phyloP scores from a whole-genome alignment of 23 tunicate species.

The Phallusia fumigata region DNA sequence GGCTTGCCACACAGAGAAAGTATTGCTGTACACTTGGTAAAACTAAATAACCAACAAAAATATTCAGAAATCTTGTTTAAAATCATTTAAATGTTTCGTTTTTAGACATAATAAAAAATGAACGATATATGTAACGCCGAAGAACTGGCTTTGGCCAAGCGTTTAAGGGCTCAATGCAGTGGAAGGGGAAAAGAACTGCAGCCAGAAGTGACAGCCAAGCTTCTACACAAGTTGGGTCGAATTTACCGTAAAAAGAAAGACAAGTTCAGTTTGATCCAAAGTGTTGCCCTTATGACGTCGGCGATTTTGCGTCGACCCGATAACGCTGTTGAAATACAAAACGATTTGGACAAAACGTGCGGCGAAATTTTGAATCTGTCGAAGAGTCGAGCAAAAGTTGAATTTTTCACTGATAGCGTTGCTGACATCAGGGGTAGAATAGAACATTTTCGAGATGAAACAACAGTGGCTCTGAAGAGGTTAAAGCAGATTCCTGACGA shows the following conservation, averaged over 20 bases:
- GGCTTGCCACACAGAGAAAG: too few relatives aligned
- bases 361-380: background rate
- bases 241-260: background rate
- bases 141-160: background rate
- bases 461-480: background rate
- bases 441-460: background rate
- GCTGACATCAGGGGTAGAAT: background rate
- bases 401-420: background rate
- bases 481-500: background rate
- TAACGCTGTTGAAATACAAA: background rate
- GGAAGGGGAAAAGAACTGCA: background rate
- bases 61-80: too few relatives aligned
- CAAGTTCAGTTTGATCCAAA: background rate
- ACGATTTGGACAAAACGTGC: background rate
- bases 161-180: background rate
- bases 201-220: background rate
- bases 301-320: constrained; percentile 5
- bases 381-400: background rate
- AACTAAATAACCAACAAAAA: too few relatives aligned
- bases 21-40: too few relatives aligned
- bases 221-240: background rate
- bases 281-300: background rate
- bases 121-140: background rate
- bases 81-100: too few relatives aligned
- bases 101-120: background rate